Evolutionary conservation across 37 sponge, comb jelly and placozoan genomes (phyloP), one percentile per base, ranked within the genome.

Genomic region (Halichondria panicea): DNA sequence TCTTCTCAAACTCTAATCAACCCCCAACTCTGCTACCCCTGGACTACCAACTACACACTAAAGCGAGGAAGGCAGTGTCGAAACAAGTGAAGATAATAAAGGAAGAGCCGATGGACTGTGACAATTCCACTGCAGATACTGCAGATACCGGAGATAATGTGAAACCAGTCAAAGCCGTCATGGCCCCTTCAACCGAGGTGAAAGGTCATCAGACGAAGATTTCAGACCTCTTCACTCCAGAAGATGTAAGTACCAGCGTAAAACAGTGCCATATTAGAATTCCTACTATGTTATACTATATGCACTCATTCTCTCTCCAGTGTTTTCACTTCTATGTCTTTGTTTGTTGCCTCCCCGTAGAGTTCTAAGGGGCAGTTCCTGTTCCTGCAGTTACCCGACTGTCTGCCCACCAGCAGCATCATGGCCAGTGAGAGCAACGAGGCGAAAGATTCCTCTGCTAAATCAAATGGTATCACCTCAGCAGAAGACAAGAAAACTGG

Each of bases 11-110:
- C 58, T 89, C 84, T 3, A 19, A 28, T 4, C 55, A 70, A 43
- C 84, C 89, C 15, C 89, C 89, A 9, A 52, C 83, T 21, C 84
- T 70, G 27, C 80, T 89, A 4, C 89, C 89, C 38, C 75, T 89
- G 30, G 75, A 83, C 65, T 79, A 78, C 70, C 64, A 32, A 22
- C 70, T 43, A 9, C 85, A 84, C 46, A 38, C 24, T 5, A 67
- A 50, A 66, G 59, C 22, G 1, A 79, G 36, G 31, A 31, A 70
- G 19, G 68, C 28, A 52, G 42, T 45, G n/a, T 33, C 67, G 18
- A 66, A 48, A 19, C 30, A 35, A 13, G 52, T 30, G 18, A 77
- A 55, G 54, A 21, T 11, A 22, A 33, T 43, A 19, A 41, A 68
- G 25, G 5, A 52, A 25, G 57, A 8, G 19, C 57, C 57, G 6